These are phyloP conservation scores for Hipparchia sbordonii DNA, from an alignment of 2,888 invertebrate species.

Conservation along the genomic window DNA sequence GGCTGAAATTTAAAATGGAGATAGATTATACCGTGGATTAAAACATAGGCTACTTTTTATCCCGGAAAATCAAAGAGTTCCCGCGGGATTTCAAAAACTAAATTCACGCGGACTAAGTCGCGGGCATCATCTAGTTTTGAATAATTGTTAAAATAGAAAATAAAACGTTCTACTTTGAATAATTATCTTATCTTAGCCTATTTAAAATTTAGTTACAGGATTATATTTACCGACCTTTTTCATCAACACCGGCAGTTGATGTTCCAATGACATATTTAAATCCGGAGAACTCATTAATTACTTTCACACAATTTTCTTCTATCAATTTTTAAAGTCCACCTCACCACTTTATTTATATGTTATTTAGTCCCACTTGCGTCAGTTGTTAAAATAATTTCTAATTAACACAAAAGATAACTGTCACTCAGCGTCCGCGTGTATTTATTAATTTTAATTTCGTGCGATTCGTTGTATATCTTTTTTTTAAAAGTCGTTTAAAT, in stretches of 20 bases:
- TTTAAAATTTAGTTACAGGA: constrained; percentile 23
- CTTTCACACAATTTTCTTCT: constrained; percentile 3
- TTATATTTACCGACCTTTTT: constrained; percentile 62
- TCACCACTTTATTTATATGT: constrained; percentile 45
- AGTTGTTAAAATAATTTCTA: constrained; percentile 52
- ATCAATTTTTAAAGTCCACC: constrained; percentile 13
- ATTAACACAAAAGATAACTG: constrained; percentile 64
- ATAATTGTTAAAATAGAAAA: too few relatives aligned
- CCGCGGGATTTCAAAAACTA: too few relatives aligned
- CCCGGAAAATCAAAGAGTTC: too few relatives aligned
- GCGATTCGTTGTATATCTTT: background rate
- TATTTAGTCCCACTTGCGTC: constrained; percentile 52
- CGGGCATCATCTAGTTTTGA: too few relatives aligned
- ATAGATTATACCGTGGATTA: too few relatives aligned
- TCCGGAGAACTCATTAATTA: constrained; percentile 64
- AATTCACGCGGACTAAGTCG: too few relatives aligned
- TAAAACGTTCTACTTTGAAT: too few relatives aligned
- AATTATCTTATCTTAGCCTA: background rate
- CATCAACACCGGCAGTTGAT: constrained; percentile 71
- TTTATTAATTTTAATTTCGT: constrained; percentile 24
- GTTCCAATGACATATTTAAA: constrained; percentile 74
- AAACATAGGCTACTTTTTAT: too few relatives aligned
- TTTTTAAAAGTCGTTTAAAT: constrained; percentile 14
- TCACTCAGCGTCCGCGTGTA: constrained; percentile 58
- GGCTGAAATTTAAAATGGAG: too few relatives aligned